Conservation (phyloP, 2,888 invertebrate species). For the Mesorhabditis belari region DNA sequence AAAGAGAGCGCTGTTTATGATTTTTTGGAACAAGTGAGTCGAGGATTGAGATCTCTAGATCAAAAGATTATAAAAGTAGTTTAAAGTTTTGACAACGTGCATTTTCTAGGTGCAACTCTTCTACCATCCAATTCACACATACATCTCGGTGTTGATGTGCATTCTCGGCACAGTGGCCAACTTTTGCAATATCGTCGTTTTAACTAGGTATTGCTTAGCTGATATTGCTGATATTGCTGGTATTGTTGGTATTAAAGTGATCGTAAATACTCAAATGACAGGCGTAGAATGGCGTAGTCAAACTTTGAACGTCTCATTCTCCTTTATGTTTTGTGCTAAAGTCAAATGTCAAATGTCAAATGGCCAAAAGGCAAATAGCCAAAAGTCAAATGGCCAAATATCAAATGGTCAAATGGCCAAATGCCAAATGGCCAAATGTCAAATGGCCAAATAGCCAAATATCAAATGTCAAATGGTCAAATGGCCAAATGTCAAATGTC, state of each 20-base stretch:
- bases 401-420: too few relatives aligned
- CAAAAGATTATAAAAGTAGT: background rate
- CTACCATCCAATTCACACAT: constrained; percentile 46
- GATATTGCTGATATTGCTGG: background rate
- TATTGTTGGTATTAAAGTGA: background rate
- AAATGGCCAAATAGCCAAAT: too few relatives aligned
- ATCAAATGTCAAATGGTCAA: too few relatives aligned
- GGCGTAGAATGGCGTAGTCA: too few relatives aligned
- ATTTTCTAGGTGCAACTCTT: constrained; percentile 24
- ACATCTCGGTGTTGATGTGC: constrained; percentile 50
- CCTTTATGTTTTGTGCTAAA: too few relatives aligned
- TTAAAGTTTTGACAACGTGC: background rate
- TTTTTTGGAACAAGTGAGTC: background rate
- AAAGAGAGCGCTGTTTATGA: constrained; percentile 41
- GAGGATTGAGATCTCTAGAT: background rate
- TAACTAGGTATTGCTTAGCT: constrained; percentile 34
- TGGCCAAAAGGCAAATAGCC: too few relatives aligned
- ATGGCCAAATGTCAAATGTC: too few relatives aligned
- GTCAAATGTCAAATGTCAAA: too few relatives aligned
- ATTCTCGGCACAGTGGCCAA: constrained; percentile 47
- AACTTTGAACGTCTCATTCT: too few relatives aligned
- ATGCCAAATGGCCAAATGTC: too few relatives aligned
- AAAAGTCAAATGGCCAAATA: too few relatives aligned
- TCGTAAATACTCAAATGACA: background rate
- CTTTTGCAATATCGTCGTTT: constrained; percentile 50